These are phyloP conservation scores for Phalacrocorax aristotelis DNA, from an alignment of 2,113 vertebrate species.

Conservation along the genomic window DNA sequence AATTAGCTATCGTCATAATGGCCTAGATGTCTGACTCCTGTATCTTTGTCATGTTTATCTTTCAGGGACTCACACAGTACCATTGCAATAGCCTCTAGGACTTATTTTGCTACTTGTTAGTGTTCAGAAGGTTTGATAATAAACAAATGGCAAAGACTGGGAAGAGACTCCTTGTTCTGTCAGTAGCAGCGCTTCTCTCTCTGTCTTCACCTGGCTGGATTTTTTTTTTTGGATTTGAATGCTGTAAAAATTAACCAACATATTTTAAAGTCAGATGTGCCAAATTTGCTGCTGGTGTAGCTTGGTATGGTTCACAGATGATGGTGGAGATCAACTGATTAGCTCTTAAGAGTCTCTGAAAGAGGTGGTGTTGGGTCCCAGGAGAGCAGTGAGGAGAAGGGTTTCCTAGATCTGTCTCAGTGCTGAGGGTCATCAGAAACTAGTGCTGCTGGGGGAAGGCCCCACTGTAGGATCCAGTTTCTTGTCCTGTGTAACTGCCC, in stretches of 20 bases:
- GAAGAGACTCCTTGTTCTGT: background rate
- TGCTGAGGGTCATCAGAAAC: background rate
- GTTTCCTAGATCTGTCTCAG: background rate
- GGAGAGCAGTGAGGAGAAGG: background rate
- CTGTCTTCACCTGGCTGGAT: background rate
- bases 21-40: background rate
- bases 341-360: background rate
- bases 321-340: background rate
- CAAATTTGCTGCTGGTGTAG: background rate
- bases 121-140: constrained; percentile 10
- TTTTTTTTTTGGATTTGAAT: background rate
- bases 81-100: background rate
- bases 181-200: background rate
- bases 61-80: background rate
- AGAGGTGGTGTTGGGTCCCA: background rate
- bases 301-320: background rate
- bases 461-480: background rate
- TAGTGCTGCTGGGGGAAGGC: background rate
- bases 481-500: background rate
- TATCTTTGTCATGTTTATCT: background rate
- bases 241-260: background rate
- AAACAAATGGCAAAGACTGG: background rate
- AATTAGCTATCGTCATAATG: background rate
- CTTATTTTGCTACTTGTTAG: background rate
- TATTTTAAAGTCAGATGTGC: background rate